Conservation (phyloP, 2,113 vertebrate species). For the Carlito syrichta region DNA sequence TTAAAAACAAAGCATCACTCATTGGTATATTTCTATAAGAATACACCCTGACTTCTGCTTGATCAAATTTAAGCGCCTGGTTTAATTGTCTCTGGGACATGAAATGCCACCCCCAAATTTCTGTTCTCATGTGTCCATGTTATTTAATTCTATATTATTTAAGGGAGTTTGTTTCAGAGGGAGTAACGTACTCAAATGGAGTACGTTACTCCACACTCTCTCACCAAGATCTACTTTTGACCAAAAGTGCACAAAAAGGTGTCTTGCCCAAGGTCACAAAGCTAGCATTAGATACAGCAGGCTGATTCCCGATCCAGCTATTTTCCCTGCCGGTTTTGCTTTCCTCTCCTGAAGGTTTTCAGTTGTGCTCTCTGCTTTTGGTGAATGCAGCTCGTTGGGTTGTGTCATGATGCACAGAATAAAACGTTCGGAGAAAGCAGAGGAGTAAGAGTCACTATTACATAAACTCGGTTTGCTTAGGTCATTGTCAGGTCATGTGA, state of each 20-base stretch:
- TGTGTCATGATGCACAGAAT: not conserved
- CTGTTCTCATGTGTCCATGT: not conserved
- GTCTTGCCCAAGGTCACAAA: not conserved
- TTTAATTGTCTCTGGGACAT: not conserved
- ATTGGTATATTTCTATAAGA: not conserved
- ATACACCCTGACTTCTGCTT: not conserved
- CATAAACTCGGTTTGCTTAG: not conserved
- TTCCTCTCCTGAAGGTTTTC: not conserved
- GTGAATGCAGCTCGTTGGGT: not conserved
- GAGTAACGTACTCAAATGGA: not conserved
- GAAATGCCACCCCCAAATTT: not conserved
- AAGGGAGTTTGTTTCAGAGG: not conserved
- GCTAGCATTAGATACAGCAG: not conserved
- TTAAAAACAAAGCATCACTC: not conserved
- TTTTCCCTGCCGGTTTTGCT: not conserved
- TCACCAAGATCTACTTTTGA: not conserved
- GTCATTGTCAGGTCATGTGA: no score
- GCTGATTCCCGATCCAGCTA: not conserved
- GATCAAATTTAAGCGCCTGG: not conserved
- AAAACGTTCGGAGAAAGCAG: not conserved
- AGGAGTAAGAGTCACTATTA: not conserved
- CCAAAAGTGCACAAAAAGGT: not conserved
- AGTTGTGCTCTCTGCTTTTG: not conserved
- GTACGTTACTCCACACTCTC: not conserved
- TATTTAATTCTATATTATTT: constrained; percentile 14